Percentiles rank a stretch among this genome's conserved stretches.
Conservation (phyloP, 2,888 invertebrate species). For the Eudasyphora cyanicolor region DNA sequence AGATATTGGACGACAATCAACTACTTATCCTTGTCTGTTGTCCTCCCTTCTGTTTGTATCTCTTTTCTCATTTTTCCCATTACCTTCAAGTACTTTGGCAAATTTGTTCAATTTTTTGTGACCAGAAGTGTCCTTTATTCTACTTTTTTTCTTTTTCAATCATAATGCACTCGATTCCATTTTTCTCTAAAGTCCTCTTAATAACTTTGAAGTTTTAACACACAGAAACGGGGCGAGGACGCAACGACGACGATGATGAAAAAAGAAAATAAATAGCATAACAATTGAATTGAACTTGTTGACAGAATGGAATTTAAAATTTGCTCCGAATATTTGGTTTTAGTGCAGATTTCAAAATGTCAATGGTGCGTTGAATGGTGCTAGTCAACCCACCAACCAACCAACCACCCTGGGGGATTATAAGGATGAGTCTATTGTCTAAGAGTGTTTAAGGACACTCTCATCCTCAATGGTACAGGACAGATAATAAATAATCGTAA, state of each 20-base stretch:
- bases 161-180: slow-evolving; percentile 43
- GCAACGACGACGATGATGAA: too few relatives aligned
- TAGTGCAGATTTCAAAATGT: background rate
- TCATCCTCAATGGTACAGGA: slow-evolving; percentile 72
- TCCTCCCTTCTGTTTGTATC: slow-evolving; percentile 59
- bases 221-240: background rate
- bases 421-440: slow-evolving; percentile 36
- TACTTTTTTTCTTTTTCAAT: slow-evolving; percentile 33
- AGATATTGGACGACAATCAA: slow-evolving; percentile 62
- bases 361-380: slow-evolving; percentile 14
- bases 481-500: slow-evolving; percentile 75
- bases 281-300: slow-evolving; percentile 44
- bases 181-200: slow-evolving; percentile 34
- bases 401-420: slow-evolving; percentile 34
- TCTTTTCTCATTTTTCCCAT: slow-evolving; percentile 45
- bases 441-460: slow-evolving; percentile 66
- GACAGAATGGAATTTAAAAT: slow-evolving; percentile 56
- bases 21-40: slow-evolving; percentile 69
- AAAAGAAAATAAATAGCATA: background rate
- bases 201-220: slow-evolving; percentile 61
- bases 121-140: slow-evolving; percentile 33
- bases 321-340: slow-evolving; percentile 32
- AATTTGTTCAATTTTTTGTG: slow-evolving; percentile 54
- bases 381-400: background rate
- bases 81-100: slow-evolving; percentile 52